Evolutionary conservation across 2,888 invertebrate species (phyloP).

Genomic region (Habroteleia sp.): DNA sequence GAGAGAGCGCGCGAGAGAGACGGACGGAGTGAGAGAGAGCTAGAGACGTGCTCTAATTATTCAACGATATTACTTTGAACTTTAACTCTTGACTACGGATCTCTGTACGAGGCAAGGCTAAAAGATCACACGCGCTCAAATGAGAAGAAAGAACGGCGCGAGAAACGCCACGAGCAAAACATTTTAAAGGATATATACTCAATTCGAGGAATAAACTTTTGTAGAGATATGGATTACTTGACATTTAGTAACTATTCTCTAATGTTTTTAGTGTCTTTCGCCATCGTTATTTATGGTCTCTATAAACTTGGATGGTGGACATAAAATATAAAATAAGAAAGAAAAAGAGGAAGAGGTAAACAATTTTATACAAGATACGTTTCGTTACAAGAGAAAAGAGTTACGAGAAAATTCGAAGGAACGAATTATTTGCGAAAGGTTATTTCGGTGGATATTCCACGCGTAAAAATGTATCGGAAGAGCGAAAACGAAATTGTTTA

Average conservation of each 20-base stretch:
- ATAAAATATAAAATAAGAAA: not conserved
- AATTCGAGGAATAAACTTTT: constrained; percentile 34
- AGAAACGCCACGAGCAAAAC: constrained; percentile 33
- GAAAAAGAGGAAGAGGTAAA: constrained; percentile 5
- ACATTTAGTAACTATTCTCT: constrained; percentile 29
- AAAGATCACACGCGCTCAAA: constrained; percentile 41
- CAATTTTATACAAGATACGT: constrained; percentile 3
- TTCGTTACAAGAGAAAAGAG: constrained; percentile 18
- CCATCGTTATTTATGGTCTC: too few relatives aligned
- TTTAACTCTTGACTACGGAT: constrained; percentile 40
- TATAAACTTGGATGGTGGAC: too few relatives aligned
- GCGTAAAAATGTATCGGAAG: constrained; percentile 2
- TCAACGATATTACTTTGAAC: constrained; percentile 61
- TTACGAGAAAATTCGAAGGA: constrained; percentile 14
- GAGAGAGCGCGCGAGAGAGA: too few relatives aligned
- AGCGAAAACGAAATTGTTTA: constrained; percentile 10
- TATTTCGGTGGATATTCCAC: constrained; percentile 4
- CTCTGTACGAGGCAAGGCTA: constrained; percentile 30
- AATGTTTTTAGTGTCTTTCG: constrained; percentile 32
- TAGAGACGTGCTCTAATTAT: constrained; percentile 55
- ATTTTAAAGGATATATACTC: constrained; percentile 33
- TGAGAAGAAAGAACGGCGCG: constrained; percentile 12
- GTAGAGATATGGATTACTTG: constrained; percentile 31
- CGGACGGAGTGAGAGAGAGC: constrained; percentile 7
- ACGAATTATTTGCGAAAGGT: constrained; percentile 39